A percentile compares a stretch with the other conserved stretches of the same genome.
These are phyloP conservation scores for Syrmaticus mikado DNA, from an alignment of 2,113 vertebrate species.

Conservation along the genomic window DNA sequence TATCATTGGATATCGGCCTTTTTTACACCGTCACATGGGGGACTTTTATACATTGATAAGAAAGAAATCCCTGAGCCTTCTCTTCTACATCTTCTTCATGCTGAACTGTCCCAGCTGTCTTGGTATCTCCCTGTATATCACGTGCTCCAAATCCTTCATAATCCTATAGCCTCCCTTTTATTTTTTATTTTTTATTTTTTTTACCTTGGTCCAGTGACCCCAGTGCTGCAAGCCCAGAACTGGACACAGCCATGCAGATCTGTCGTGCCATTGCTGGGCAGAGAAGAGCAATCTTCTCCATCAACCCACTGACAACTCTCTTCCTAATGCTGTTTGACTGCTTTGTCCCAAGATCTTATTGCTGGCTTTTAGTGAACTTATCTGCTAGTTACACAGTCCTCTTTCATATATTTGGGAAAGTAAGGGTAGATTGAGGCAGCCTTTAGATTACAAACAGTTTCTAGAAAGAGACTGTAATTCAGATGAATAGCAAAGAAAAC, in stretches of 20 bases:
- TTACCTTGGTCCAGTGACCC: not conserved
- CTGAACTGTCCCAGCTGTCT: too few species aligned
- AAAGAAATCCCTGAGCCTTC: not conserved
- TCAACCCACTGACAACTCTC: not conserved
- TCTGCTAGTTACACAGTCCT: too few species aligned
- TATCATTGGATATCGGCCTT: not conserved
- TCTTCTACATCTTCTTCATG: not conserved
- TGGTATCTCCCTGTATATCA: not conserved
- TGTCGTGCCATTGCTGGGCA: not conserved
- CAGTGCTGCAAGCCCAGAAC: not conserved
- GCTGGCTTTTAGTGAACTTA: not conserved
- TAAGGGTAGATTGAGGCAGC: not conserved
- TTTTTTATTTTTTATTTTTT: too few species aligned
- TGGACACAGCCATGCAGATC: not conserved
- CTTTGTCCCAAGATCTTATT: not conserved
- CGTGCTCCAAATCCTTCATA: not conserved
- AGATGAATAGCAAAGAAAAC: conserved; percentile 35
- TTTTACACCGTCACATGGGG: not conserved
- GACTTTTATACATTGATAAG: not conserved
- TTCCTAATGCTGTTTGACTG: not conserved
- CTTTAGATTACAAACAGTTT: conserved; percentile 64
- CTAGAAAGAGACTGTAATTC: conserved; percentile 60
- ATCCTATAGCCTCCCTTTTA: too few species aligned
- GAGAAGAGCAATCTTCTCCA: not conserved
- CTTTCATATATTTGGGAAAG: not conserved